A percentile compares a stretch with the other conserved stretches of the same genome.
phyloP scores from a whole-genome alignment of 2,797 vertebrate species.

The Gymnopithys bicolor region DNA sequence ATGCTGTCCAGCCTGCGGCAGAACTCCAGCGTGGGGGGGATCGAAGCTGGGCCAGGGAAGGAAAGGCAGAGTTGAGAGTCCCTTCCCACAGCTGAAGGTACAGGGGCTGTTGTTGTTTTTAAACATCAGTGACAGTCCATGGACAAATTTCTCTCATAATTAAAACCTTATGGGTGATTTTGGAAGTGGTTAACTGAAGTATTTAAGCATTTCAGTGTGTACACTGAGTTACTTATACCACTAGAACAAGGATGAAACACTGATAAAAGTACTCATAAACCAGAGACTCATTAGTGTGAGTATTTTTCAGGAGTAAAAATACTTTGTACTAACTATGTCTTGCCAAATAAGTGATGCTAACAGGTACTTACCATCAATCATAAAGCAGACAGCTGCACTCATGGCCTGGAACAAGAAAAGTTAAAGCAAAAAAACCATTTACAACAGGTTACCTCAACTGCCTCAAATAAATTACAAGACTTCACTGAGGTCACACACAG shows the following conservation, averaged over 20 bases:
- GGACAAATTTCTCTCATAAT: neutral
- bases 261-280: neutral
- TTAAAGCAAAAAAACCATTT: conserved; percentile 27
- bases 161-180: neutral
- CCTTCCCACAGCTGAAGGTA: neutral
- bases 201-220: neutral
- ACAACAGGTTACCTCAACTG: neutral
- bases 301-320: neutral
- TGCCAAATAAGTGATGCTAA: neutral
- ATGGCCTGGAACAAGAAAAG: conserved; percentile 86
- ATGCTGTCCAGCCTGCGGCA: conserved; percentile 92
- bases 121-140: neutral
- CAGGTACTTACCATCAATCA: conserved; percentile 90
- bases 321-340: neutral
- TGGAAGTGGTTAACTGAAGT: neutral
- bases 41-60: conserved; percentile 79
- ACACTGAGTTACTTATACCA: neutral
- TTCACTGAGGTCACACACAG: neutral
- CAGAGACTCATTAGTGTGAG: neutral
- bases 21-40: conserved; percentile 90
- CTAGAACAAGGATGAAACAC: neutral
- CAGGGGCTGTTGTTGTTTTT: neutral
- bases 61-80: conserved; percentile 8
- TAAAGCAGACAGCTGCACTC: conserved; percentile 97
- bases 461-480: neutral